These are phyloP conservation scores for Armadillidium nasatum DNA, from an alignment of 1,140 invertebrate species.

Conservation along the genomic window DNA sequence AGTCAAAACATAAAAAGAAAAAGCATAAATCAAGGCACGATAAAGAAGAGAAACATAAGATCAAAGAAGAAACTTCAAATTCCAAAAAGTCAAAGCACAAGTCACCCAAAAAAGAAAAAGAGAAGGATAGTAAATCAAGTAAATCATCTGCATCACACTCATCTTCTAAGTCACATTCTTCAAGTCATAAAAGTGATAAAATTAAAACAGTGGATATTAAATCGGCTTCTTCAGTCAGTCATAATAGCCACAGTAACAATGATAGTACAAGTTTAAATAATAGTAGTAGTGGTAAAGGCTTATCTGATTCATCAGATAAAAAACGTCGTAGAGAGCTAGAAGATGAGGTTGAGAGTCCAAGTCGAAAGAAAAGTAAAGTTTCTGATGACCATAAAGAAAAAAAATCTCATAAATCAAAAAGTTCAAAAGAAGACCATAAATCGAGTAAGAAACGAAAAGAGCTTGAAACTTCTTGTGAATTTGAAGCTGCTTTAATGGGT, in stretches of 20 bases:
- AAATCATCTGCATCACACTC: not conserved
- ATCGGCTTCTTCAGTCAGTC: too few species aligned
- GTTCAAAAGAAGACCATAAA: not conserved
- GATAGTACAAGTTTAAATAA: too few species aligned
- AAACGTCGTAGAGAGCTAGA: not conserved
- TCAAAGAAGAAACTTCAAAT: not conserved
- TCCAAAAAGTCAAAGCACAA: constrained; percentile 16
- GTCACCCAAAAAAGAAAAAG: constrained; percentile 43
- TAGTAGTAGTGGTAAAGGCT: not conserved
- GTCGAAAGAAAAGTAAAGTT: not conserved
- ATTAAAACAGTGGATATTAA: too few species aligned
- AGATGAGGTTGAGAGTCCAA: not conserved
- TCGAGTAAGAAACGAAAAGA: not conserved
- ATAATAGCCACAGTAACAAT: too few species aligned
- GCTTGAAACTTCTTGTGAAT: not conserved
- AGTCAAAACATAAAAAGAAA: constrained; percentile 10
- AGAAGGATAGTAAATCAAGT: constrained; percentile 31
- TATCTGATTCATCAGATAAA: not conserved
- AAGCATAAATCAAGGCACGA: constrained; percentile 31
- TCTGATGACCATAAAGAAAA: not conserved
- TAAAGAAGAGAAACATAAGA: constrained; percentile 24
- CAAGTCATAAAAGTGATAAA: not conserved
- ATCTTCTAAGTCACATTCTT: not conserved
- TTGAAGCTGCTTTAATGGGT: constrained; percentile 1
- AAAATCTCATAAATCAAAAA: constrained; percentile 12